Conservation (phyloP, 2,113 vertebrate genomes). For the Pelusios castaneus region DNA sequence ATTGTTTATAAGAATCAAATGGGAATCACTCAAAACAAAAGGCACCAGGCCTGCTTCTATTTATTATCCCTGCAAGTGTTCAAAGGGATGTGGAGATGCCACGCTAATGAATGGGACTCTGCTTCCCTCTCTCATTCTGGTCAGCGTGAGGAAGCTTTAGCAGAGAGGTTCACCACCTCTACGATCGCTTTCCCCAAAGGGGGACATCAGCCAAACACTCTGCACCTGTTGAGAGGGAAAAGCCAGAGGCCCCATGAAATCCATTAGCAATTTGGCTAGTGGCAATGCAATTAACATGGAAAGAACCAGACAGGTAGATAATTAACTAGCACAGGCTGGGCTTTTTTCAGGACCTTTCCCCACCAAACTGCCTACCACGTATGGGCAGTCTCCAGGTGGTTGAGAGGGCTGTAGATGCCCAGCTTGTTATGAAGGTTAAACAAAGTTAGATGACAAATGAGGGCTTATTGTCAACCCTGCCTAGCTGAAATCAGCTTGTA, state of each 20-base stretch:
- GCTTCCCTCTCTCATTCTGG: background rate
- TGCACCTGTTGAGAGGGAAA: background rate
- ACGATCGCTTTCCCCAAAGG: background rate
- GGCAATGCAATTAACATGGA: background rate
- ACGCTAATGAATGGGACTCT: background rate
- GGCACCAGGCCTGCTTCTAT: slow-evolving; percentile 55
- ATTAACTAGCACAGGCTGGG: background rate
- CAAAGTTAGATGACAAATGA: too few species aligned
- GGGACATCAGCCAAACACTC: background rate
- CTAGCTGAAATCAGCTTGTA: background rate
- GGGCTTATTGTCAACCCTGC: too few species aligned
- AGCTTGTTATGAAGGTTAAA: background rate
- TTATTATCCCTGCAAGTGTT: slow-evolving; percentile 49
- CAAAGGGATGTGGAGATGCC: fast-evolving
- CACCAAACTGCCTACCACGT: background rate
- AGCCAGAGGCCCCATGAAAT: background rate
- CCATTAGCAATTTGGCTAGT: background rate
- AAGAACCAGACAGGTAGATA: background rate
- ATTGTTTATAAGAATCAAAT: slow-evolving; percentile 62
- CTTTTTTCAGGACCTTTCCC: background rate
- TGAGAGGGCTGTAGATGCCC: background rate
- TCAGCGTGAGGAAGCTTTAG: too few species aligned
- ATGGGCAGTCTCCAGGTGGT: background rate
- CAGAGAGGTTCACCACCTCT: background rate
- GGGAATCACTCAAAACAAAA: slow-evolving; percentile 71